Evolutionary conservation across 2,888 invertebrate species (phyloP), one percentile per base, ranked within the genome.

Genomic region (Xanthorhoe designata): DNA sequence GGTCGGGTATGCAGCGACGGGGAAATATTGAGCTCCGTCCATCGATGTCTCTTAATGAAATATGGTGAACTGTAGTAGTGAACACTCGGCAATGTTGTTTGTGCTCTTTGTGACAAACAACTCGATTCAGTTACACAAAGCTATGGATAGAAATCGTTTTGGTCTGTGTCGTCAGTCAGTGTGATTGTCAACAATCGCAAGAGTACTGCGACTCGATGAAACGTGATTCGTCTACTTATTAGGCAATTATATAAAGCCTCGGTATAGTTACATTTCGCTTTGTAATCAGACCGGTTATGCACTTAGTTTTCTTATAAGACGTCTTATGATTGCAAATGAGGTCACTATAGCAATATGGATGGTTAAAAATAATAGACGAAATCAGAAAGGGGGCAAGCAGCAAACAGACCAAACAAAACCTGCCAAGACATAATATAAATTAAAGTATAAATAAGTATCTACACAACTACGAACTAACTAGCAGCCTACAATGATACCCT

Each of bases 221-320:
- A 86, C 85, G 83, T 83, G 84, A 83, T 83, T 81, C 77, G 81
- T 85, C 83, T 82, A 81, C 80, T 79, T 82, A 84, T 80, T 78
- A 79, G 73, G 78, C 76, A 79, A 80, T 83, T 78, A 81, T 76
- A 79, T 74, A 75, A 69, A 78, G 71, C 71, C 68, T 73, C 69
- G 69, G 68, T 76, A 72, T 68, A 61, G 65, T 70, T 72, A 73
- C 73, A 71, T 65, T 69, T 76, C 60, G 63, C 64, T 74, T 75
- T 69, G 71, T 60, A 66, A 72, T 65, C 59, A 59, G 38, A 64
- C 65, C 68, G 69, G 71, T 51, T 54, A 49, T 63, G 60, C 52
- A 49, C 47, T 66, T 17, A 15, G 47, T 47, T 47, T 47, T 61
- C n/a, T 61, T 61, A 29, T 56, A 35, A 42, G 32, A 49, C 29